phyloP scores from a whole-genome alignment of 2,113 vertebrate genomes.

The Varanus salvator region DNA sequence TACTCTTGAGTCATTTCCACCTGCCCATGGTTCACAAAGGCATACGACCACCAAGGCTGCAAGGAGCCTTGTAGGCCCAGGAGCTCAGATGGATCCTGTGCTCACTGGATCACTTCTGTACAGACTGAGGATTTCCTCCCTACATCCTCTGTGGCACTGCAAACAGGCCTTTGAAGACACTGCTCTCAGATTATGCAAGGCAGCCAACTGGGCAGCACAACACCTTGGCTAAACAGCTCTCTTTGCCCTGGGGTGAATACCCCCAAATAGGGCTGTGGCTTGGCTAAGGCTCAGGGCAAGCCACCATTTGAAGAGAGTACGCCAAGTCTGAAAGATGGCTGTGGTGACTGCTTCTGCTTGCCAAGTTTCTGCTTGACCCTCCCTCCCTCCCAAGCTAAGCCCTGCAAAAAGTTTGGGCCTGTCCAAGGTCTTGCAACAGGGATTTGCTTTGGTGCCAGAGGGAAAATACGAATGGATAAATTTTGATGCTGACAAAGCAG shows the following conservation, averaged over 20 bases:
- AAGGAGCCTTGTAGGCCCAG: background rate
- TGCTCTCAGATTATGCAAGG: background rate
- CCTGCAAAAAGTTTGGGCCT: background rate
- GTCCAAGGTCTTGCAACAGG: background rate
- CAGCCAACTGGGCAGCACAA: background rate
- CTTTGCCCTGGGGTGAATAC: background rate
- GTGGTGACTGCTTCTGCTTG: background rate
- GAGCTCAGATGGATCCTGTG: background rate
- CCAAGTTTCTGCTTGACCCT: too few relatives aligned
- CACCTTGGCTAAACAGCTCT: background rate
- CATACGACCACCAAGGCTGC: background rate
- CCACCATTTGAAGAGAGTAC: background rate
- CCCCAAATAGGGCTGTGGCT: background rate
- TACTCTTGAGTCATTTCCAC: background rate
- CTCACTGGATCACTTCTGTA: background rate
- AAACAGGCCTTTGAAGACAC: too few relatives aligned
- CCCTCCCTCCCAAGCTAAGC: background rate
- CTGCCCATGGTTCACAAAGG: background rate
- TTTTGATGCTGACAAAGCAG: background rate
- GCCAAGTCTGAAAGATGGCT: background rate
- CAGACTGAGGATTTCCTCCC: background rate
- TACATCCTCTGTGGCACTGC: background rate
- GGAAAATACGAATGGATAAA: background rate
- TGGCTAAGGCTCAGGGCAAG: background rate
- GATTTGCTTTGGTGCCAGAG: background rate